Evolutionary conservation across 1,140 invertebrate genomes (phyloP).

Genomic region (Sitobion miscanthi): DNA sequence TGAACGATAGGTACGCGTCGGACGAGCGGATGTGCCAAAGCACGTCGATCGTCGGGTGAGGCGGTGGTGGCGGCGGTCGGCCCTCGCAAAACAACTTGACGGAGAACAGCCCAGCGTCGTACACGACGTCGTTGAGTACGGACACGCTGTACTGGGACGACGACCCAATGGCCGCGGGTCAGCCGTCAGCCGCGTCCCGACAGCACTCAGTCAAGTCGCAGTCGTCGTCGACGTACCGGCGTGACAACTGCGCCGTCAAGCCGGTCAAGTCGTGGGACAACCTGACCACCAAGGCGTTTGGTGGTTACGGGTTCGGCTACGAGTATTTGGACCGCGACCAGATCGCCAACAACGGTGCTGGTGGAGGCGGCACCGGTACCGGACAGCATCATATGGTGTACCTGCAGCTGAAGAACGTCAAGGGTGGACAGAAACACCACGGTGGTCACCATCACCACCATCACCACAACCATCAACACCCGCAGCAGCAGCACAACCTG

Average conservation of each 20-base stretch:
- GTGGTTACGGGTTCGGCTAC: slow-evolving; percentile 83
- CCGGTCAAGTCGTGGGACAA: slow-evolving; percentile 86
- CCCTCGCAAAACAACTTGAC: slow-evolving; percentile 40
- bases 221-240: slow-evolving; percentile 56
- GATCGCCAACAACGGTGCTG: not conserved
- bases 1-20: slow-evolving; percentile 41
- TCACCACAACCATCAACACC: not conserved
- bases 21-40: slow-evolving; percentile 46
- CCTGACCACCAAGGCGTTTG: slow-evolving; percentile 80
- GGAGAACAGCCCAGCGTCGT: slow-evolving; percentile 75
- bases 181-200: slow-evolving; percentile 43
- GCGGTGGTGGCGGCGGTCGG: not conserved
- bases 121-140: slow-evolving; percentile 82
- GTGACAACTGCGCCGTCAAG: slow-evolving; percentile 69
- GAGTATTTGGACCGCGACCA: slow-evolving; percentile 66
- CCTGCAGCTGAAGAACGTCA: slow-evolving; percentile 20
- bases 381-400: slow-evolving; percentile 54
- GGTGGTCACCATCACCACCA: slow-evolving; percentile 48
- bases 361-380: not conserved
- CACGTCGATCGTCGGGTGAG: slow-evolving; percentile 5
- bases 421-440: slow-evolving; percentile 53
- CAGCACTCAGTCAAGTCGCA: slow-evolving; percentile 60
- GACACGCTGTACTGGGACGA: slow-evolving; percentile 81
- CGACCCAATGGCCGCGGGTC: not conserved
- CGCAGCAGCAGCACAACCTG: not conserved